Evolutionary conservation across 2,888 invertebrate species (phyloP), one percentile per base, ranked within the genome.

Genomic region (Leucoma salicis): DNA sequence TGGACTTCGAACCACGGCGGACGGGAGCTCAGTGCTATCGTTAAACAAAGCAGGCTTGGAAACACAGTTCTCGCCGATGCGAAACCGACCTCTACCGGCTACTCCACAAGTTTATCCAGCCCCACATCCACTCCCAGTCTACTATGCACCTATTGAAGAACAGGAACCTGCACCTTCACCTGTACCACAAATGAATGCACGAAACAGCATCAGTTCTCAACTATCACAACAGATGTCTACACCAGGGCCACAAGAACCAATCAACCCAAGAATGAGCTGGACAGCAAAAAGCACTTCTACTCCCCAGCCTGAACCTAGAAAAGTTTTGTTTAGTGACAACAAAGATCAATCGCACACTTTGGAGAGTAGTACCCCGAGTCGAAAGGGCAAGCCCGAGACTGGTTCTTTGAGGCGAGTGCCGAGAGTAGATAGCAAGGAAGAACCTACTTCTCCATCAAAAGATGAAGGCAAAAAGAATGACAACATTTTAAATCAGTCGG

Each of bases 1-100:
- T 33, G 97, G 97, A 0, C 82, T 94, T 12, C 91, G 97, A 37
- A 96, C 96, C 12, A 96, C 97, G 12, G 96, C 95, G 12, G 94
- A 95, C 52, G 97, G 97, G n/a, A 95, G 95, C 70, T 95, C 95
- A 2, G 93, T 93, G 8, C 80, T 95, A 21, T 95, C 95, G 40
- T 75, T 96, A 41, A 95, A 95, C 74, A 95, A 95, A 82, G 89
- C 93, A 14, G 92, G 92, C 6, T 74, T 91, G 46, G 90, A 91
- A 60, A 78, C 72, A 10, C 89, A 78, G 35, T 89, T 87, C 52
- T 91, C 82, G 37, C 92, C 91, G 10, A 93, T 93, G 92, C 90
- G 92, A 35, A 92, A 92, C 53, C 86, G 92, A 56, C 93, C 92
- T 1, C 63, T 94, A 34, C 94, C 94, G 12, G 92, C 92, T 3